phyloP scores from a whole-genome alignment of 1,140 invertebrate species.

The Apocrypta bakeri region DNA sequence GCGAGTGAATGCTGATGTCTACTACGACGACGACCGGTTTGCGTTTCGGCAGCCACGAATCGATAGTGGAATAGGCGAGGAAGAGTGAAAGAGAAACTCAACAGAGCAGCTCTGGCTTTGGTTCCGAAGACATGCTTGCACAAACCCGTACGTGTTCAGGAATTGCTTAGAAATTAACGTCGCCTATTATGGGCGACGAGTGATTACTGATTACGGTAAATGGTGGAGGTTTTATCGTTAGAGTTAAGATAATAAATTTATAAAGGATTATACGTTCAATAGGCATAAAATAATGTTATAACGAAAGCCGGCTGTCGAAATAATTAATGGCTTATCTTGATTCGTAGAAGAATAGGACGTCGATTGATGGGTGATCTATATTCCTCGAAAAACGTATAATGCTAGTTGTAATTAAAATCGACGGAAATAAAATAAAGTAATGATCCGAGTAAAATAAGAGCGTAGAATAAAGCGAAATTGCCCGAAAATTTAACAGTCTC shows the following conservation, averaged over 20 bases:
- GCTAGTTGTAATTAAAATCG: constrained; percentile 17
- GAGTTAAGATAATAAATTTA: too few species aligned
- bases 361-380: neutral
- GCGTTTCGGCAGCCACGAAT: neutral
- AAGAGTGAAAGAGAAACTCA: neutral
- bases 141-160: neutral
- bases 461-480: constrained; percentile 1
- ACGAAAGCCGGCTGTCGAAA: neutral
- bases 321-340: neutral
- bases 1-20: constrained; percentile 29
- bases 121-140: constrained; percentile 23
- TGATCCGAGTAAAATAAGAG: neutral
- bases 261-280: too few species aligned
- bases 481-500: constrained; percentile 15
- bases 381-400: constrained; percentile 27
- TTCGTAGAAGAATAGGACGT: neutral
- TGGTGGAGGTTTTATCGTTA: too few species aligned
- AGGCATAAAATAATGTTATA: too few species aligned
- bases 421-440: neutral
- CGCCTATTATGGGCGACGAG: neutral
- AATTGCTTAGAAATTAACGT: neutral
- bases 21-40: neutral
- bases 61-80: neutral
- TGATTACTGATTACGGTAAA: neutral
- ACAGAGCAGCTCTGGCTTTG: neutral